phyloP scores from a whole-genome alignment of 1,140 invertebrate species.

The Limonius californicus region DNA sequence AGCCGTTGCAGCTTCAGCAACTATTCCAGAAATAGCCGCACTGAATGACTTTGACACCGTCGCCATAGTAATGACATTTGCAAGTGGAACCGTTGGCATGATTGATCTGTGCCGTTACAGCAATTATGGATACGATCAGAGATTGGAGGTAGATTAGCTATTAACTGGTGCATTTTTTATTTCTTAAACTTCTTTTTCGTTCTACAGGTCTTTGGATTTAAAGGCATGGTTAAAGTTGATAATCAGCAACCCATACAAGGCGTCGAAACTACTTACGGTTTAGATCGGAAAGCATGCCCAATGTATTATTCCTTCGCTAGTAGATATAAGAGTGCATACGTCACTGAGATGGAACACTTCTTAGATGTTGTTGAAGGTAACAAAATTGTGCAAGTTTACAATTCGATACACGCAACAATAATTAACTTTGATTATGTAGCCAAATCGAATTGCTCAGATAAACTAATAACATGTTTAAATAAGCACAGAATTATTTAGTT shows the following conservation, averaged over 20 bases:
- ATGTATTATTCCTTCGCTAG: constrained; percentile 64
- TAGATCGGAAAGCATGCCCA: constrained; percentile 49
- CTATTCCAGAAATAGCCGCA: constrained; percentile 57
- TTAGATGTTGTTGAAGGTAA: constrained; percentile 58
- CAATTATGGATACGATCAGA: constrained; percentile 67
- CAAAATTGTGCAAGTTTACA: too few species aligned
- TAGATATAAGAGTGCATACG: constrained; percentile 58
- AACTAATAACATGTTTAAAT: too few species aligned
- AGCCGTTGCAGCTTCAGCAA: constrained; percentile 51
- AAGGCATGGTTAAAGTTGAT: constrained; percentile 50
- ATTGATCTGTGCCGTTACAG: constrained; percentile 64
- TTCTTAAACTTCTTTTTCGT: background rate
- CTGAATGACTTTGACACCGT: constrained; percentile 66
- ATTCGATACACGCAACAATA: too few species aligned
- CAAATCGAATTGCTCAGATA: too few species aligned
- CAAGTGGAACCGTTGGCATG: constrained; percentile 59
- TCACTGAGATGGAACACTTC: constrained; percentile 62
- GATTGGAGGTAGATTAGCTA: constrained; percentile 54
- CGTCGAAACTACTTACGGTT: constrained; percentile 46
- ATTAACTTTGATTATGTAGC: too few species aligned
- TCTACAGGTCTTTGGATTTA: constrained; percentile 1
- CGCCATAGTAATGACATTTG: constrained; percentile 57
- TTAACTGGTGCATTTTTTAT: background rate
- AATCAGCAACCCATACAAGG: constrained; percentile 56
- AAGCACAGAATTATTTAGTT: too few species aligned